Evolutionary conservation across 2,797 vertebrate species (phyloP).

Genomic region (Amniataba percoides): DNA sequence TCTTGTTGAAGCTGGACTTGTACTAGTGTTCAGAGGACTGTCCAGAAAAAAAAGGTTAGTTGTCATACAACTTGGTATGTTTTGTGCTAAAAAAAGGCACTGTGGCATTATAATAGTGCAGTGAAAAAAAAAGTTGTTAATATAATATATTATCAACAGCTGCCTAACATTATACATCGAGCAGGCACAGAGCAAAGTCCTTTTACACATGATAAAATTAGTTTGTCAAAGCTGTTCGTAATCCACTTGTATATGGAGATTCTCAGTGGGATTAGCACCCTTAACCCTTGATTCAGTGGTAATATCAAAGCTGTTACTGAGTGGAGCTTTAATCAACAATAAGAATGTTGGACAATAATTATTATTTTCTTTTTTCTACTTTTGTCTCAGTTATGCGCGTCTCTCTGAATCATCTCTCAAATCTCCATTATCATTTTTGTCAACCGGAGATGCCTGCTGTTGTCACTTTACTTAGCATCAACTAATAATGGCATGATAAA

Average conservation of each 20-base stretch:
- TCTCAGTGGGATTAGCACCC: neutral
- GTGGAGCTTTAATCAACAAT: slow-evolving; percentile 16
- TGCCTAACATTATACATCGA: neutral
- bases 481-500: slow-evolving; percentile 51
- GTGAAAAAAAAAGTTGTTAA: neutral
- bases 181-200: neutral
- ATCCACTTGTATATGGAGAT: slow-evolving; percentile 1
- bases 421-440: slow-evolving; percentile 40
- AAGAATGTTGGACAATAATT: neutral
- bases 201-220: neutral
- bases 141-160: neutral
- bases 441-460: slow-evolving; percentile 53
- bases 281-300: neutral
- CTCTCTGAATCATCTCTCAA: slow-evolving; percentile 39
- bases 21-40: neutral
- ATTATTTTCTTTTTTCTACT: slow-evolving; percentile 14
- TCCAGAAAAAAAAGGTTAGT: neutral
- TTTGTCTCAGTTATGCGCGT: slow-evolving; percentile 36
- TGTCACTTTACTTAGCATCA: slow-evolving; percentile 57
- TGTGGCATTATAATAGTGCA: neutral
- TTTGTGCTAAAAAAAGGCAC: neutral
- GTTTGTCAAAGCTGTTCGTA: no score
- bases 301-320: slow-evolving; percentile 17
- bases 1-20: slow-evolving; percentile 21
- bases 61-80: neutral